Percentiles rank a stretch among this genome's conserved stretches.
These are phyloP conservation scores for Dreissena polymorpha DNA, from an alignment of 1,140 invertebrate genomes.

Conservation along the genomic window DNA sequence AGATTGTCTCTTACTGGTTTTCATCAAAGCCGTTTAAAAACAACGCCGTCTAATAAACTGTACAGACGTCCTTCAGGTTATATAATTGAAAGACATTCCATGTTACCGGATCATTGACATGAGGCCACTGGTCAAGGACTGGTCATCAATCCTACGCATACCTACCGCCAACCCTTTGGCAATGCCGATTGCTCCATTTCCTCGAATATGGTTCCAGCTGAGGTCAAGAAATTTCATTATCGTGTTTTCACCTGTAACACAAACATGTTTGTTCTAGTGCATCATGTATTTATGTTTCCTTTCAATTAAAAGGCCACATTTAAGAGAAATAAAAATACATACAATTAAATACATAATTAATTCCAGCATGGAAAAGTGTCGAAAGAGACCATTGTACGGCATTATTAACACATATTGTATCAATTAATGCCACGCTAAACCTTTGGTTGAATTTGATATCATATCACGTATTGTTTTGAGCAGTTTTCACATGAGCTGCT, in stretches of 20 bases:
- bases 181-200: conserved; percentile 64
- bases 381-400: too few relatives aligned
- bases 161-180: conserved; percentile 65
- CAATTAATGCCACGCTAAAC: too few relatives aligned
- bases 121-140: not conserved
- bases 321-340: not conserved
- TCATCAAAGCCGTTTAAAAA: too few relatives aligned
- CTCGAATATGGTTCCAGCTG: conserved; percentile 70
- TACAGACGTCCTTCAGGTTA: not conserved
- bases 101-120: not conserved
- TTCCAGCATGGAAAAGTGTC: too few relatives aligned
- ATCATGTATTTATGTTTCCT: not conserved
- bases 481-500: too few relatives aligned
- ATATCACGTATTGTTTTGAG: too few relatives aligned
- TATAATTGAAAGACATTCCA: not conserved
- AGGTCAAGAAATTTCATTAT: conserved; percentile 64
- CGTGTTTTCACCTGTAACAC: conserved; percentile 54
- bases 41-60: not conserved
- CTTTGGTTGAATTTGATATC: too few relatives aligned
- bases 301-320: not conserved
- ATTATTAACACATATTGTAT: too few relatives aligned
- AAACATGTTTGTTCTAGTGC: not conserved
- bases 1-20: too few relatives aligned
- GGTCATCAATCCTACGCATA: not conserved
- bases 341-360: too few relatives aligned